A percentile compares a stretch with the other conserved stretches of the same genome.
Evolutionary conservation across 23 tunicate species (phyloP).

Genomic region (Aplidium turbinatum): DNA sequence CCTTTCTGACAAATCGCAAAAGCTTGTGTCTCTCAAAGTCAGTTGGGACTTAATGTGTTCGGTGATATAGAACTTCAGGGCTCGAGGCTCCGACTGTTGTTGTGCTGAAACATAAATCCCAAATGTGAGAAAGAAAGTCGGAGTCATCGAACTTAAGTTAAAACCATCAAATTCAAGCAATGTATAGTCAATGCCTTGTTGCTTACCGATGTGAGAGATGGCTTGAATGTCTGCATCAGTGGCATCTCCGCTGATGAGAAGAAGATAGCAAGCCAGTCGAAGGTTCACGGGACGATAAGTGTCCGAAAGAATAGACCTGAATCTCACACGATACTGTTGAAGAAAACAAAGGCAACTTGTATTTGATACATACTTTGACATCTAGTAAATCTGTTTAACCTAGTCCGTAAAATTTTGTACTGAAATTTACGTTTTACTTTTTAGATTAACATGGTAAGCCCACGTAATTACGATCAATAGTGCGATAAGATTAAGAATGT

Average conservation of each 20-base stretch:
- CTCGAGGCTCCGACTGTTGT: conserved; percentile 10
- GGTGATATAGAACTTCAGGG: conserved; percentile 35
- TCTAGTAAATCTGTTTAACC: too few relatives aligned
- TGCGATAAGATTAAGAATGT: too few relatives aligned
- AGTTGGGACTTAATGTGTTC: conserved; percentile 43
- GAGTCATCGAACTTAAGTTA: not conserved
- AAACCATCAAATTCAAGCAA: too few relatives aligned
- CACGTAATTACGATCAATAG: too few relatives aligned
- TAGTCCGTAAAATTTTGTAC: too few relatives aligned
- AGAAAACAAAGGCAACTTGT: too few relatives aligned
- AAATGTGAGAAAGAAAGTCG: not conserved
- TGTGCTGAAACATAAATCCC: conserved; percentile 1
- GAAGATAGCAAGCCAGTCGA: conserved; percentile 32
- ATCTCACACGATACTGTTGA: too few relatives aligned
- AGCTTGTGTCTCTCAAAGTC: conserved; percentile 24
- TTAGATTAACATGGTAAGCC: too few relatives aligned
- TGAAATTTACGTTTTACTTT: too few relatives aligned
- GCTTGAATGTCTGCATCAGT: conserved; percentile 1
- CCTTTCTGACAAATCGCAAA: conserved; percentile 27
- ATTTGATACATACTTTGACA: too few relatives aligned
- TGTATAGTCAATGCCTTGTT: too few relatives aligned
- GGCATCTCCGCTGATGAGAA: conserved; percentile 23
- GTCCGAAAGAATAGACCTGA: too few relatives aligned
- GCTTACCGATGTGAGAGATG: conserved; percentile 13
- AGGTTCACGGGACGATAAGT: not conserved